These are phyloP conservation scores for Abramis brama DNA, from an alignment of 2,113 vertebrate species.

Conservation along the genomic window DNA sequence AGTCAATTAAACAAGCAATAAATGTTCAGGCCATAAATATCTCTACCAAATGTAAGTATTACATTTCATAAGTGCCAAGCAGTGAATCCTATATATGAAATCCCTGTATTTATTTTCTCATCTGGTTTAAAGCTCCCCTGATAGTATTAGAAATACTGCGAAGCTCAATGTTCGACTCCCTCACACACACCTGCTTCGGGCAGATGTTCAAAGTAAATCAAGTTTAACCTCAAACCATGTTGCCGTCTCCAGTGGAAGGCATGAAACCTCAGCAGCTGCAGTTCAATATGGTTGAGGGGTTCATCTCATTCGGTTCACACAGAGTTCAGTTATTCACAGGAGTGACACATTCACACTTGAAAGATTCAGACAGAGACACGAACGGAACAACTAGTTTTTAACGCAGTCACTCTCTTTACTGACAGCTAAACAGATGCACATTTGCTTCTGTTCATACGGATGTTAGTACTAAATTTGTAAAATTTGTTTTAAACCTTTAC, in stretches of 20 bases:
- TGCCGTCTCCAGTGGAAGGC: conserved; percentile 3
- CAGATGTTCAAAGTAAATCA: conserved; percentile 58
- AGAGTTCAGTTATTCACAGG: background rate
- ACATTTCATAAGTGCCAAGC: background rate
- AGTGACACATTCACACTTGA: background rate
- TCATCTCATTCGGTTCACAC: background rate
- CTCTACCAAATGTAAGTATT: background rate
- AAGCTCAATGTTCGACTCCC: background rate
- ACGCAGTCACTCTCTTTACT: background rate
- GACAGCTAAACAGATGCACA: background rate
- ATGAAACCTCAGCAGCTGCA: background rate
- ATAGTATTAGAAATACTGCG: background rate
- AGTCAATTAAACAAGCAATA: background rate
- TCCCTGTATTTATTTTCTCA: background rate
- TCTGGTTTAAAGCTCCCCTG: background rate
- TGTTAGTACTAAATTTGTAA: too few species aligned
- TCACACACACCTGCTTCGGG: conserved; percentile 47
- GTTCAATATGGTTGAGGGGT: background rate
- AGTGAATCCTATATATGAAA: background rate
- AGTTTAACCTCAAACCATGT: conserved; percentile 44
- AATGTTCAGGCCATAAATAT: background rate
- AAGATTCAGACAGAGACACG: background rate
- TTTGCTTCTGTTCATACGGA: background rate
- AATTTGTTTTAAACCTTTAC: too few species aligned
- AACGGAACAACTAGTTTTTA: background rate